phyloP scores from a whole-genome alignment of 2,113 vertebrate genomes.

The Peromyscus californicus region DNA sequence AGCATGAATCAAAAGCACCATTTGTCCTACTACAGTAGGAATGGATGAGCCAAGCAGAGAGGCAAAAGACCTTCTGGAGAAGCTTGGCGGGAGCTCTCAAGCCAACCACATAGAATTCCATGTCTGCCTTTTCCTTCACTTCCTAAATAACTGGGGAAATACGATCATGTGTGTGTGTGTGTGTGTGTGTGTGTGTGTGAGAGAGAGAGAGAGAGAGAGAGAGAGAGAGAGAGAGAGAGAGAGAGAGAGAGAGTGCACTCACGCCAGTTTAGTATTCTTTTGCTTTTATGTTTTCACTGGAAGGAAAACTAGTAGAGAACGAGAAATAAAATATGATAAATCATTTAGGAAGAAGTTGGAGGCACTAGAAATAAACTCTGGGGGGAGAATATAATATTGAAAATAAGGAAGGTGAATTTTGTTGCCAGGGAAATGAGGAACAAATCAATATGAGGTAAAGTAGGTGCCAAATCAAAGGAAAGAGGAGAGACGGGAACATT shows the following conservation, averaged over 20 bases:
- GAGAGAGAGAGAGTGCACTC: too few relatives aligned
- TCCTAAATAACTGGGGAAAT: constrained; percentile 23
- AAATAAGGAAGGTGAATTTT: constrained; percentile 71
- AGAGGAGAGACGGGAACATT: constrained; percentile 62
- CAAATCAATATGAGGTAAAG: constrained; percentile 71
- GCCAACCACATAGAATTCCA: neutral
- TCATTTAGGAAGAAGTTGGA: constrained; percentile 58
- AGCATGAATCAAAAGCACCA: neutral
- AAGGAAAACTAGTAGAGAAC: constrained; percentile 3
- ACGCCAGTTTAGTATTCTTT: neutral
- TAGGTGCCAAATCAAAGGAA: constrained; percentile 67
- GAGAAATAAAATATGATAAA: constrained; percentile 52
- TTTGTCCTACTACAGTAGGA: neutral
- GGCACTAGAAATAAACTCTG: constrained; percentile 69
- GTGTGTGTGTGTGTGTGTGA: neutral
- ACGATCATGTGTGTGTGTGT: neutral
- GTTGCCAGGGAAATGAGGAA: constrained; percentile 72
- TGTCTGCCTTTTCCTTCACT: neutral
- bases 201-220: too few relatives aligned
- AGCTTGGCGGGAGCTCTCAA: neutral
- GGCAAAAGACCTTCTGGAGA: neutral
- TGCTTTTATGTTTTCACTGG: neutral
- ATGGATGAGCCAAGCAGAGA: too few relatives aligned
- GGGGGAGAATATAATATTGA: constrained; percentile 65
- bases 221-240: too few relatives aligned